These are phyloP conservation scores for Gortyna flavago DNA, from an alignment of 2,888 invertebrate species.

Conservation along the genomic window DNA sequence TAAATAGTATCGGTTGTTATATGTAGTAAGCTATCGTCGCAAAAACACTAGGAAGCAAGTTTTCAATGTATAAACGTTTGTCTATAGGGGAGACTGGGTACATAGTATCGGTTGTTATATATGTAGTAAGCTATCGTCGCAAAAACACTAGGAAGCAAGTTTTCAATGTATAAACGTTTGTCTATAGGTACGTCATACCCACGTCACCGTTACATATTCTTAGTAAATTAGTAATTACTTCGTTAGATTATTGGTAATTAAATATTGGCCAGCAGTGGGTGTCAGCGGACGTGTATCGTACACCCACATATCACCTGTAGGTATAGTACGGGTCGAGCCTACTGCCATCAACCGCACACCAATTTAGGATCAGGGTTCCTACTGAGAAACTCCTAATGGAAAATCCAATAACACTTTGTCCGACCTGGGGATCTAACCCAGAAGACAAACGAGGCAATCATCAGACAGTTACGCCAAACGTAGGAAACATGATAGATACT, in stretches of 20 bases:
- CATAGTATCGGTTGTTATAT: background rate
- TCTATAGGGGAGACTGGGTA: too few relatives aligned
- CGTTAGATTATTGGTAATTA: constrained; percentile 13
- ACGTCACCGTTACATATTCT: constrained; percentile 9
- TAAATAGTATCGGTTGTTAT: background rate
- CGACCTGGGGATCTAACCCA: too few relatives aligned
- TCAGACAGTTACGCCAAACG: background rate
- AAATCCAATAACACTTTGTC: background rate
- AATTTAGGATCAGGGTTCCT: background rate
- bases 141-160: background rate
- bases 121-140: background rate
- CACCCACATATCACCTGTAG: constrained; percentile 5
- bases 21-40: background rate
- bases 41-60: background rate
- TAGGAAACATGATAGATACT: background rate
- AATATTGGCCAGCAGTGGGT: constrained; percentile 9
- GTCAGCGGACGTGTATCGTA: constrained; percentile 6
- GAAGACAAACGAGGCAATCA: background rate
- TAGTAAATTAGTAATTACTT: constrained; percentile 14
- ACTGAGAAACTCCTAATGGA: background rate
- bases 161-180: background rate
- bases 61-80: background rate
- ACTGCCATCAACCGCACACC: background rate
- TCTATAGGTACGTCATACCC: background rate
- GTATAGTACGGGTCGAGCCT: background rate